Evolutionary conservation across 2,888 invertebrate species (phyloP).

Genomic region (Rotaria sp.): DNA sequence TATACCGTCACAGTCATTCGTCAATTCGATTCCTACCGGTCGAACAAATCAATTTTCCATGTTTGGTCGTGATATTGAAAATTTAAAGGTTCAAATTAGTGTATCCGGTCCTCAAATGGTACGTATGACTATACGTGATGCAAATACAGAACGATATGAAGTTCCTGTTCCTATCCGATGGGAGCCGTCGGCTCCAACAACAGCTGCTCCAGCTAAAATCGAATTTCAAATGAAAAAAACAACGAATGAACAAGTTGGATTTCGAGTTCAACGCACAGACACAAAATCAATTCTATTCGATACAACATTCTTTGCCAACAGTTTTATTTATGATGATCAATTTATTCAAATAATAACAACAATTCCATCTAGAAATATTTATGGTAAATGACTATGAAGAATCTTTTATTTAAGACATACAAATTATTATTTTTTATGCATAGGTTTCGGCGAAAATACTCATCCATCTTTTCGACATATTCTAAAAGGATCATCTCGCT

Average conservation of each 20-base stretch:
- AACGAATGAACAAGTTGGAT: neutral
- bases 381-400: neutral
- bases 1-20: too few relatives aligned
- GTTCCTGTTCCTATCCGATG: conserved; percentile 27
- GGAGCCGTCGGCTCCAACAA: neutral
- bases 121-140: neutral
- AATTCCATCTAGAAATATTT: conserved; percentile 42
- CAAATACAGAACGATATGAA: conserved; percentile 4
- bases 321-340: conserved; percentile 56
- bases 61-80: conserved; percentile 3
- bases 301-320: conserved; percentile 42
- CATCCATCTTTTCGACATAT: conserved; percentile 31
- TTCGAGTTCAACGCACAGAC: neutral
- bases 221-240: neutral
- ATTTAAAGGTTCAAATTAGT: neutral
- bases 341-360: conserved; percentile 55
- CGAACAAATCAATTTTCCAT: neutral
- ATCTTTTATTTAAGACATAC: too few relatives aligned
- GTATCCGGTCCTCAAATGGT: neutral
- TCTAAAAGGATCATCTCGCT: conserved; percentile 26
- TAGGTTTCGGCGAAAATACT: conserved; percentile 38
- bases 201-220: neutral
- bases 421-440: neutral
- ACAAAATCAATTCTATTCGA: neutral
- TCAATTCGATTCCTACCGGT: neutral